These are phyloP conservation scores for Phylloscopus trochilus DNA, from an alignment of 2,113 vertebrate species.

Conservation along the genomic window DNA sequence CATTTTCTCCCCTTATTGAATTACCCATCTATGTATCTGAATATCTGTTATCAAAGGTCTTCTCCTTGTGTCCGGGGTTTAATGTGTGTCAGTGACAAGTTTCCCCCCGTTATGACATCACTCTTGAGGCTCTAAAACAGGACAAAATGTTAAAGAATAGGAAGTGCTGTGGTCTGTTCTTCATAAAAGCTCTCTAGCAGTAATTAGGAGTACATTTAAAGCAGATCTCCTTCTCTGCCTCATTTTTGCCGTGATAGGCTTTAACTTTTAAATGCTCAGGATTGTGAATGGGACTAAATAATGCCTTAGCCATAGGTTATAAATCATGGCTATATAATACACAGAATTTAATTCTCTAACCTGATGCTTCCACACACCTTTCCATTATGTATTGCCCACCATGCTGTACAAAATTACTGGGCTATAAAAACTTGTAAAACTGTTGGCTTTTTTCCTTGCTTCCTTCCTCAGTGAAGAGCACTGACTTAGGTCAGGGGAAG, in stretches of 20 bases:
- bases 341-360: background rate
- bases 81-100: slow-evolving; percentile 39
- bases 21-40: slow-evolving; percentile 19
- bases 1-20: slow-evolving; percentile 26
- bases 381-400: background rate
- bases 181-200: slow-evolving; percentile 2
- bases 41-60: slow-evolving; percentile 25
- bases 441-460: background rate
- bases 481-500: background rate
- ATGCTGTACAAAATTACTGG: background rate
- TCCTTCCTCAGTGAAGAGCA: background rate
- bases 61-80: background rate
- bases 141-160: slow-evolving; percentile 22
- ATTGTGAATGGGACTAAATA: background rate
- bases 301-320: background rate
- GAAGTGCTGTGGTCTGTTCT: slow-evolving; percentile 28
- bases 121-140: slow-evolving; percentile 5
- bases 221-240: background rate
- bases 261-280: background rate
- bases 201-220: slow-evolving; percentile 4
- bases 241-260: background rate
- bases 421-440: background rate
- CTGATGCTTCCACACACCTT: background rate
- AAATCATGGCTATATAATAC: background rate
- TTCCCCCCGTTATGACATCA: slow-evolving; percentile 30